Conservation (phyloP, 2,797 vertebrate species). For the Perodicticus potto region DNA sequence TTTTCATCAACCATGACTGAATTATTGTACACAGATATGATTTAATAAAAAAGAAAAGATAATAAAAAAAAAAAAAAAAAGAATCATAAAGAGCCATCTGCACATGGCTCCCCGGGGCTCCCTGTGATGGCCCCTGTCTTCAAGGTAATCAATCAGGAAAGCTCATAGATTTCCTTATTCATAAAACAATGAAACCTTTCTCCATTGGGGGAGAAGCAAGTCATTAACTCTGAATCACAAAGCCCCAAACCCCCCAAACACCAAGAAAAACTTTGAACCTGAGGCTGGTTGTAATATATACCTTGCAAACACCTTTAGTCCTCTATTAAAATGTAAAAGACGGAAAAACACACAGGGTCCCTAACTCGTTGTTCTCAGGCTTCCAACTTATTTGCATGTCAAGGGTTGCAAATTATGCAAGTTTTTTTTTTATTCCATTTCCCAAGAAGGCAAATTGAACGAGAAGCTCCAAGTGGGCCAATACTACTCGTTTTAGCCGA, state of each 20-base stretch:
- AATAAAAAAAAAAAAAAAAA: too few species aligned
- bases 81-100: neutral
- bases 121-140: neutral
- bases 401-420: neutral
- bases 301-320: neutral
- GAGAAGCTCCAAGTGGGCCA: constrained; percentile 2
- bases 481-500: neutral
- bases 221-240: constrained; percentile 18
- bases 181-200: neutral
- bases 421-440: constrained; percentile 16
- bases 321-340: neutral
- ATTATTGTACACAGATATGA: too few species aligned
- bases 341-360: neutral
- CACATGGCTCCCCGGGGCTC: neutral
- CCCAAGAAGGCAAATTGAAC: neutral
- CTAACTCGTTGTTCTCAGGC: neutral
- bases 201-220: neutral
- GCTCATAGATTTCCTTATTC: neutral
- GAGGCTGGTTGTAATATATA: neutral
- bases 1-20: too few species aligned
- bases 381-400: neutral
- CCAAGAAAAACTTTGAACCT: neutral
- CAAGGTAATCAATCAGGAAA: neutral
- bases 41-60: too few species aligned
- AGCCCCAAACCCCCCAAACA: neutral